phyloP scores from a whole-genome alignment of 2,888 invertebrate genomes.

The Pasiphila rectangulata region DNA sequence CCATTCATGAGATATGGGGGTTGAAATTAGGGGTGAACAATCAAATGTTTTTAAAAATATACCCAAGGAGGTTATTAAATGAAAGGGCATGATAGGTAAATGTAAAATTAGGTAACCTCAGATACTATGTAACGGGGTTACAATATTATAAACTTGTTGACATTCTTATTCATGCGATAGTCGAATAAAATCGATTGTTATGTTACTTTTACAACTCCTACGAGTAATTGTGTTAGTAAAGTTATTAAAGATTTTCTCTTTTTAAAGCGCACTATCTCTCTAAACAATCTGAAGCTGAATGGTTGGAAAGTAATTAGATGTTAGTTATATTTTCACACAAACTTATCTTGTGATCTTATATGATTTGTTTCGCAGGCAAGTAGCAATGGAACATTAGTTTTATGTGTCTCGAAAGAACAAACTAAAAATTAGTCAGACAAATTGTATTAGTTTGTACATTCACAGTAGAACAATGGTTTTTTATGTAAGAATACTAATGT shows the following conservation, averaged over 20 bases:
- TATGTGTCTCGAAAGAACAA: background rate
- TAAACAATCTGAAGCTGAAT: background rate
- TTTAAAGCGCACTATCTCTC: background rate
- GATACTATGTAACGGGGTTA: no score
- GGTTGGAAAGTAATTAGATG: background rate
- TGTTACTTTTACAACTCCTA: no score
- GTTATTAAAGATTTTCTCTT: background rate
- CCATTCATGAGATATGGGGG: no score
- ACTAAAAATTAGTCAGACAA: background rate
- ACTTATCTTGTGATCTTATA: background rate
- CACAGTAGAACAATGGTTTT: slow-evolving; percentile 1
- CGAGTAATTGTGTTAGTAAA: no score
- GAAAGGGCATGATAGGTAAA: no score
- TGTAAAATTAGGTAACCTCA: no score
- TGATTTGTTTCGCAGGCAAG: background rate
- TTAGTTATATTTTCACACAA: background rate
- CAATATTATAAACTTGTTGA: no score
- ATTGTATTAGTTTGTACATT: background rate
- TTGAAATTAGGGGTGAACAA: no score
- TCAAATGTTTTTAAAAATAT: no score
- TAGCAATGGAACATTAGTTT: background rate
- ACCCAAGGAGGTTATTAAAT: no score
- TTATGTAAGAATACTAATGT: background rate
- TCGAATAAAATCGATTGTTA: no score
- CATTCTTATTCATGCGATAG: no score